Evolutionary conservation across 2,113 vertebrate species (phyloP).

Genomic region (Pterophyllum scalare): DNA sequence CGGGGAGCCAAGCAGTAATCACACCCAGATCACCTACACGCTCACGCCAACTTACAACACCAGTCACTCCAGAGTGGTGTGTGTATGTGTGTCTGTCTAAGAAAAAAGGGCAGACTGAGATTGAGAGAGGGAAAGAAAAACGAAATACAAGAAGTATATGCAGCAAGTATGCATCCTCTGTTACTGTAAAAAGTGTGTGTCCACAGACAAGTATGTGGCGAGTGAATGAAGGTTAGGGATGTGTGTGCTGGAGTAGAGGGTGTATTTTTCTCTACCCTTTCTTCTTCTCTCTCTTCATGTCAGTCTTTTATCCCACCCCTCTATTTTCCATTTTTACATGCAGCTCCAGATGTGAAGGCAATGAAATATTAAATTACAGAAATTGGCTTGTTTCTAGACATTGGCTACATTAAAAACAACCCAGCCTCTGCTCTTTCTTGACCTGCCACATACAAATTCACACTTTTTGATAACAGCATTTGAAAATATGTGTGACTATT

Average conservation of each 20-base stretch:
- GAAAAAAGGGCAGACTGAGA: slow-evolving; percentile 44
- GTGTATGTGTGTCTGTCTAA: slow-evolving; percentile 51
- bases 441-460: slow-evolving; percentile 47
- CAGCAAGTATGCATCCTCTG: slow-evolving; percentile 62
- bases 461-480: slow-evolving; percentile 41
- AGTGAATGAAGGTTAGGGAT: slow-evolving; percentile 65
- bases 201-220: slow-evolving; percentile 57
- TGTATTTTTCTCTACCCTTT: slow-evolving; percentile 72
- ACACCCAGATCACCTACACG: slow-evolving; percentile 85
- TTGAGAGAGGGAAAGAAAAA: slow-evolving; percentile 69
- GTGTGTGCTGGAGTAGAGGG: slow-evolving; percentile 65
- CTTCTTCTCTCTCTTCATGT: slow-evolving; percentile 71
- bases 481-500: slow-evolving; percentile 19
- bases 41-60: slow-evolving; percentile 83
- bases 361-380: slow-evolving; percentile 87
- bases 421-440: slow-evolving; percentile 60
- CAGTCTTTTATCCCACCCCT: slow-evolving; percentile 80
- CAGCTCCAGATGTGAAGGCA: slow-evolving; percentile 85
- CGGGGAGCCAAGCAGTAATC: slow-evolving; percentile 84
- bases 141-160: slow-evolving; percentile 65
- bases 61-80: slow-evolving; percentile 69
- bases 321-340: slow-evolving; percentile 86
- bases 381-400: slow-evolving; percentile 82
- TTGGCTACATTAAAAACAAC: slow-evolving; percentile 82
- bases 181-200: slow-evolving; percentile 62